Percentiles rank a stretch among this genome's conserved stretches.
Evolutionary conservation across 2,797 vertebrate genomes (phyloP).

Genomic region (Choloepus didactylus): DNA sequence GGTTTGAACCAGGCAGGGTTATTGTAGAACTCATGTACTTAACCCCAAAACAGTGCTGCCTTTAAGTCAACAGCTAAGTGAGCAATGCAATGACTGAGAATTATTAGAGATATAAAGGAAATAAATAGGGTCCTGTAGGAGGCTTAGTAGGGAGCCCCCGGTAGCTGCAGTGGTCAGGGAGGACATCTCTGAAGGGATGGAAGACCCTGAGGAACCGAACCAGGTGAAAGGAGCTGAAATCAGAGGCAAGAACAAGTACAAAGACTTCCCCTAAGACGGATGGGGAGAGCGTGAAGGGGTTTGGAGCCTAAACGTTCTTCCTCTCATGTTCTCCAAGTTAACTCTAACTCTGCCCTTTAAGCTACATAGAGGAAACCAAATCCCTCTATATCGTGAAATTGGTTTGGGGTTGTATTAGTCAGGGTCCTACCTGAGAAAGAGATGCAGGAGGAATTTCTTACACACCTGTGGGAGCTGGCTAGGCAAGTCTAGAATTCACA

Average conservation of each 20-base stretch:
- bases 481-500: too few relatives aligned
- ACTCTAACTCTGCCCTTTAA: neutral
- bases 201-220: neutral
- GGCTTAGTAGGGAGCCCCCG: neutral
- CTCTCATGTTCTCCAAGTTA: slow-evolving; percentile 3
- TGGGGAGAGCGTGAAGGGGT: neutral
- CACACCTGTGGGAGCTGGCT: too few relatives aligned
- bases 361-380: neutral
- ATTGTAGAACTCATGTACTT: neutral
- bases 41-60: neutral
- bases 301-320: neutral
- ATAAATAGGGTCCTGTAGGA: neutral
- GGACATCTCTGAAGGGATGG: neutral
- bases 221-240: neutral
- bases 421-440: too few relatives aligned
- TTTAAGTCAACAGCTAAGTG: neutral
- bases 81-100: neutral
- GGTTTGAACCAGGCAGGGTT: neutral
- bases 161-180: neutral
- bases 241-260: neutral
- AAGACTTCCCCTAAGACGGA: neutral
- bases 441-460: too few relatives aligned
- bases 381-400: neutral
- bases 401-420: neutral
- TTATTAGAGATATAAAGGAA: neutral